These are phyloP conservation scores for Rhynchophorus ferrugineus DNA, from an alignment of 1,140 invertebrate genomes.

Conservation along the genomic window DNA sequence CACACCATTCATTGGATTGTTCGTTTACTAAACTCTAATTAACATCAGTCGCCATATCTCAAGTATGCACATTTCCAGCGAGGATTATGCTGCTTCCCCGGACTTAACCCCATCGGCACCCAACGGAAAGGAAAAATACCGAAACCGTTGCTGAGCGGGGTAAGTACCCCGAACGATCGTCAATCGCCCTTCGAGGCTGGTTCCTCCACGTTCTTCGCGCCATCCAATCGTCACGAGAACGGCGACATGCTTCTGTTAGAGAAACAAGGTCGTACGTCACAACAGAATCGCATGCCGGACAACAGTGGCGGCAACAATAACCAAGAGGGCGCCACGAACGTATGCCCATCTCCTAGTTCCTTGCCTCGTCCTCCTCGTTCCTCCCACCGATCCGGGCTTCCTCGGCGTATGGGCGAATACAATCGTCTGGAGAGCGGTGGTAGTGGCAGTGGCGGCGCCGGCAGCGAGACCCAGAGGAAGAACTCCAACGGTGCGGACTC, in stretches of 20 bases:
- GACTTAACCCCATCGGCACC: conserved; percentile 73
- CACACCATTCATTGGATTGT: too few species aligned
- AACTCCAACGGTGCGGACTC: conserved; percentile 37
- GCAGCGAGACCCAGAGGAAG: conserved; percentile 30
- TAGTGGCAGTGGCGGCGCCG: too few species aligned
- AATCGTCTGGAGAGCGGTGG: conserved; percentile 40
- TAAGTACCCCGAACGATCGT: conserved; percentile 47
- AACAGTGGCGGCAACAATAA: conserved; percentile 21
- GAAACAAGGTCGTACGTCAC: conserved; percentile 66
- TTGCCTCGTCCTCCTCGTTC: conserved; percentile 56
- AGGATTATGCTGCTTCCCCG: conserved; percentile 79
- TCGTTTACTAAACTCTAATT: too few species aligned
- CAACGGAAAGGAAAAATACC: conserved; percentile 75
- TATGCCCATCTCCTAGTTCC: conserved; percentile 55
- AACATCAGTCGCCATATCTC: too few species aligned
- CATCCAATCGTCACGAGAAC: conserved; percentile 44
- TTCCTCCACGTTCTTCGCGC: conserved; percentile 33
- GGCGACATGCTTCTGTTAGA: conserved; percentile 67
- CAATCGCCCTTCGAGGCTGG: conserved; percentile 46
- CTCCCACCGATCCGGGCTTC: conserved; percentile 49
- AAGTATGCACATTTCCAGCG: conserved; percentile 70
- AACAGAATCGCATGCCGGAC: conserved; percentile 59
- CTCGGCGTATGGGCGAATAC: conserved; percentile 50
- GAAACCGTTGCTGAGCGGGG: conserved; percentile 72
- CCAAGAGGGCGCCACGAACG: conserved; percentile 43